Percentiles rank a stretch among this genome's conserved stretches.
Evolutionary conservation across 2,113 vertebrate genomes (phyloP).

Genomic region (Ceuthmochares aereus): DNA sequence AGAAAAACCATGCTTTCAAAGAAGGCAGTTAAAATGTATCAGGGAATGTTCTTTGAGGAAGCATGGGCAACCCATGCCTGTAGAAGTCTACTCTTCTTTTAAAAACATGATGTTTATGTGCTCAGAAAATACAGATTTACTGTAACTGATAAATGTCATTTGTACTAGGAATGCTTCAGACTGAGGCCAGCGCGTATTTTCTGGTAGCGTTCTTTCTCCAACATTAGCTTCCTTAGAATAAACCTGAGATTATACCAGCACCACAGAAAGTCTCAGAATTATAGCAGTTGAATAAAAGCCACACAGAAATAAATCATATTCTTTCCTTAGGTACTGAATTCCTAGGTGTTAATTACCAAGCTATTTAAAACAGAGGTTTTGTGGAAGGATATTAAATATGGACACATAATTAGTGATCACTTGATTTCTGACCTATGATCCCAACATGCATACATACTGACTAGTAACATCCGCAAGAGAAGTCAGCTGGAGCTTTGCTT

Average conservation of each 20-base stretch:
- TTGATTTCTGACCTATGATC: background rate
- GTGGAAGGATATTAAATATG: background rate
- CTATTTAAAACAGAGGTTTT: background rate
- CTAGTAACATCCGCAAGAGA: background rate
- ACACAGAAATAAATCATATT: background rate
- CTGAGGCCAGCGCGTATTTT: background rate
- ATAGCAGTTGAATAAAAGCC: background rate
- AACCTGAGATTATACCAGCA: background rate
- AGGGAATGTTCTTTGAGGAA: background rate
- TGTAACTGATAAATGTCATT: background rate
- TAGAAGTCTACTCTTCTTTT: background rate
- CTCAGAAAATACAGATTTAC: background rate
- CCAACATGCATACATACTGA: fast-evolving
- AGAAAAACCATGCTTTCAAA: background rate
- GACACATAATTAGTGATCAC: background rate
- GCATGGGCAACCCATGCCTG: background rate
- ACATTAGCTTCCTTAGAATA: background rate
- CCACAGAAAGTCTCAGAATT: background rate
- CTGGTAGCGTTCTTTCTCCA: background rate
- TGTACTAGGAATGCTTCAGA: background rate
- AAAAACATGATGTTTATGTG: background rate
- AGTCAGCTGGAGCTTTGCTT: background rate
- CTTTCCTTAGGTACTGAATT: background rate
- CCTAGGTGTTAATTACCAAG: background rate
- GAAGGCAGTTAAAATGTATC: background rate